phyloP scores from a whole-genome alignment of 2,113 vertebrate species.

The Lagopus leucura region DNA sequence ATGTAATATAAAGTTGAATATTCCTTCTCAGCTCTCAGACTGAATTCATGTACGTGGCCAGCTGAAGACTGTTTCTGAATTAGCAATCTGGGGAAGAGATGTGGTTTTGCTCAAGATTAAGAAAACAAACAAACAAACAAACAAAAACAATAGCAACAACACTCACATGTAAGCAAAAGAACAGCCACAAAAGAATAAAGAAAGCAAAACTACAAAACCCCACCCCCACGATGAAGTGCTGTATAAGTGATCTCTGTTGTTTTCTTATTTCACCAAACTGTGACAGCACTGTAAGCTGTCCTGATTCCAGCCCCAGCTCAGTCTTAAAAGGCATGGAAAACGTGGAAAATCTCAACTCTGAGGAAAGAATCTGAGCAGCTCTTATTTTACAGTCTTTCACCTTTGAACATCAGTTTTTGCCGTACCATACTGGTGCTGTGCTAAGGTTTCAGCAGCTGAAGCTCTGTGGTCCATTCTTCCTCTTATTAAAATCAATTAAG shows the following conservation, averaged over 20 bases:
- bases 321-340: fast-evolving
- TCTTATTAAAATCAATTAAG: background rate
- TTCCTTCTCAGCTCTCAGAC: background rate
- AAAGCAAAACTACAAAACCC: background rate
- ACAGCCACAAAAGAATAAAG: background rate
- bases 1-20: background rate
- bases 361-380: background rate
- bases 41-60: background rate
- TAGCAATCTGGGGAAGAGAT: fast-evolving
- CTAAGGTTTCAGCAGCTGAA: background rate
- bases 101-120: background rate
- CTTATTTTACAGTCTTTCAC: background rate
- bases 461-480: too few species aligned
- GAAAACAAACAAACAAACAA: background rate
- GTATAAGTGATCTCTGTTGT: background rate
- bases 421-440: background rate
- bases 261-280: background rate
- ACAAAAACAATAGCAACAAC: background rate
- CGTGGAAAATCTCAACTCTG: background rate
- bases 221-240: background rate
- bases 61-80: background rate
- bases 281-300: background rate
- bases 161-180: background rate
- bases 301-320: background rate
- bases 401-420: background rate